phyloP scores from a whole-genome alignment of 1,140 invertebrate genomes.

The Caenorhabditis briggsae region DNA sequence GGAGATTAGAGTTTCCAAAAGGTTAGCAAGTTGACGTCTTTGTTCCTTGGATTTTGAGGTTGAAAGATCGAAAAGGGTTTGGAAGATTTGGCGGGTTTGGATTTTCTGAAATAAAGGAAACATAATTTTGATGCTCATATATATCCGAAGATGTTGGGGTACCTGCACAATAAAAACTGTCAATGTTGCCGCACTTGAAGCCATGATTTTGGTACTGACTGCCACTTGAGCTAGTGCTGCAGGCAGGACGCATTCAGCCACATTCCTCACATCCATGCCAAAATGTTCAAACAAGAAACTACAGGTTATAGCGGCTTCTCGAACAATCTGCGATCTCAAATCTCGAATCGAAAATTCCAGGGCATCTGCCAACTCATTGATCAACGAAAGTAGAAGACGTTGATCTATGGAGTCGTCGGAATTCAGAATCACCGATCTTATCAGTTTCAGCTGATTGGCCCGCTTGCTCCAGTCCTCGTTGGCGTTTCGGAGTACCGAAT shows the following conservation, averaged over 20 bases:
- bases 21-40: constrained; percentile 9
- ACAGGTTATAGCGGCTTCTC: constrained; percentile 9
- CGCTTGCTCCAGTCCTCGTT: constrained; percentile 48
- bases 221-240: constrained; percentile 22
- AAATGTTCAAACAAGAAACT: constrained; percentile 32
- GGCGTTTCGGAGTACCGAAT: not conserved
- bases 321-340: constrained; percentile 33
- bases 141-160: not conserved
- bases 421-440: not conserved
- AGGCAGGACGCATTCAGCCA: not conserved
- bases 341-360: constrained; percentile 25
- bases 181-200: constrained; percentile 19
- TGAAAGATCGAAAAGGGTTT: not conserved
- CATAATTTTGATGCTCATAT: not conserved
- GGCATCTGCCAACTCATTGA: constrained; percentile 10
- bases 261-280: constrained; percentile 23
- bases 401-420: not conserved
- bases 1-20: not conserved
- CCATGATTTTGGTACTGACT: constrained; percentile 28
- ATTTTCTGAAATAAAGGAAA: constrained; percentile 4
- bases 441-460: constrained; percentile 31
- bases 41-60: constrained; percentile 27
- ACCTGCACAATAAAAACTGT: constrained; percentile 27
- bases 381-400: constrained; percentile 5
- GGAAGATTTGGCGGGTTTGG: constrained; percentile 40